Evolutionary conservation across 35 echinoderm and acorn worm species (phyloP), one percentile per base, ranked within the genome.

Genomic region (Ophiothrix spiculata): DNA sequence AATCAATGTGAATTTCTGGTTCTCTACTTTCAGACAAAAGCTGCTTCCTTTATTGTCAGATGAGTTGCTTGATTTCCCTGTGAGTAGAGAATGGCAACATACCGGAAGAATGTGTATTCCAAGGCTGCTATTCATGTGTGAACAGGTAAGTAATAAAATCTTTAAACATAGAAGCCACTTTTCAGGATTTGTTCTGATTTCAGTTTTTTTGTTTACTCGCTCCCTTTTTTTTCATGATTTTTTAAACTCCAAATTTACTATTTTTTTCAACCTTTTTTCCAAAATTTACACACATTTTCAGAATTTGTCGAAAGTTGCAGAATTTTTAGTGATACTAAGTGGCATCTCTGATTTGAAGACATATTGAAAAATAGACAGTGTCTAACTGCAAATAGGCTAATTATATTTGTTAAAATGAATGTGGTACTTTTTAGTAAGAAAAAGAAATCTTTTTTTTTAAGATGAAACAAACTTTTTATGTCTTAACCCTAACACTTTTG

Each of bases 71-170:
- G 85, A 93, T 36, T 25, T 85, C 16, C 80, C 83, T 0, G 74
- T 97, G 1, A 82, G 92, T 32, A 87, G 87, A 40, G 91, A 97
- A 38, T 93, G 91, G 87, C 91, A 93, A 85, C 81, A 41, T 15
- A 80, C 64, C 35, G 95, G 95, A 0, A 86, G 95, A 29, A 93
- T 97, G 87, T 97, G 95, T 56, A 93, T 88, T 17, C 95, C 95
- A 64, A 86, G 95, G 40, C 78, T 97, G 32, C 85, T 97, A 31
- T 97, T 97, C 74, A 56, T 97, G 12, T 97, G 84, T 87, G 91
- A 97, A 80, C 77, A 97, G 85, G 95, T 97, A 56, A 37, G 17
- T 45, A 25, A 4, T 32, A 28, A 4, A 16, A 28, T 38, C 3
- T 37, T 19, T 21, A 21, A 78, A 21, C 31, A 82, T 29, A 28